Base-by-base conservation (phyloP, 2,113 vertebrate species). In the Hipposideros armiger region DNA sequence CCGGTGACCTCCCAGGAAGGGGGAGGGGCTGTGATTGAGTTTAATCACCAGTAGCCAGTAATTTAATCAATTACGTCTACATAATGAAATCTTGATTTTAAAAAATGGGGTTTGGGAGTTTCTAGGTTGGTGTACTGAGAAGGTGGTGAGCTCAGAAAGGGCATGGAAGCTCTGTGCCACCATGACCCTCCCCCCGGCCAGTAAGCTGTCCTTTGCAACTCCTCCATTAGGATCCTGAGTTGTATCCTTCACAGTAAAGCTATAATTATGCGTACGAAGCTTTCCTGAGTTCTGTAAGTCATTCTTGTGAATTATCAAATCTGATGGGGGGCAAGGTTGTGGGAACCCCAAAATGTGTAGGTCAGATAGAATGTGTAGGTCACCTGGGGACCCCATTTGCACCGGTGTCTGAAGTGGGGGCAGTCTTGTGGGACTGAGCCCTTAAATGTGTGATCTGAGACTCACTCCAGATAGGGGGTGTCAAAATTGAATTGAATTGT, bases 121-220 rank as follows among this genome's bases (percentile, higher is more conserved):
- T 22, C 19, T 1, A 1, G 8, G 5, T 20, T 36, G 62, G 52
- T 15, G 2, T 42, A 19, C 15, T 3, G 19, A 58, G 32, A 22
- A 26, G 8, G 42, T 7, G 16, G 67, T 28, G 54, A 52, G 54
- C 54, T 69, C 30, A 17, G 54, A 62, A n/a, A 40, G 24, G 16
- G 15, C 26, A 17, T 6, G 52, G 40, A 28, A 22, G 47, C 45
- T 47, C 54, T 4, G 11, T 11, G 40, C n/a, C 4, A 1, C 26
- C 24, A 32, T 4, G 17, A 26, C 3, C 2, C 14, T 28, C 16
- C 4, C 47, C 47, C 11, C 11, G 47, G 17, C 70, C 58, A 7
- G 24, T 2, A 10, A 5, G 47, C 26, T 0, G 0, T 32, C 14
- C 16, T 11, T 0, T 0, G 0, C 10, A 0, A 10, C 64, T 45